Percentiles rank a stretch among this genome's conserved stretches.
These are phyloP conservation scores for Adelphocoris suturalis DNA, from an alignment of 2,888 invertebrate genomes.

Conservation along the genomic window DNA sequence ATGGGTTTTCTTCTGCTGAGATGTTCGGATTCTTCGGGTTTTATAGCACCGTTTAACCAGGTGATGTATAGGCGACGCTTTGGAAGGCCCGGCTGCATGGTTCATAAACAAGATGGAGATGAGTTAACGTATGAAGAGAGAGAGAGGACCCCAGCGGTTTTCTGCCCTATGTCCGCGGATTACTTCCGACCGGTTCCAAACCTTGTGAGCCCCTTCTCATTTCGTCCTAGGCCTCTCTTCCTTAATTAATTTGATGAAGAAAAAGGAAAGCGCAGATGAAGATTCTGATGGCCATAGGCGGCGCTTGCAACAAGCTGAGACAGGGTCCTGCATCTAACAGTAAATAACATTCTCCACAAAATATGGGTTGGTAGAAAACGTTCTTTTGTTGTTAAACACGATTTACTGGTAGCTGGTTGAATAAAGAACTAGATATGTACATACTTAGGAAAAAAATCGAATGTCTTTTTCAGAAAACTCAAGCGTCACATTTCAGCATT, in stretches of 20 bases:
- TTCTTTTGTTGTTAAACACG: no score
- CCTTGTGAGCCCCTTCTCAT: not conserved
- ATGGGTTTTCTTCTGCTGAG: slow-evolving; percentile 61
- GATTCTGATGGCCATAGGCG: not conserved
- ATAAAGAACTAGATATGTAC: no score
- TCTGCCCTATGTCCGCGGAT: slow-evolving; percentile 29
- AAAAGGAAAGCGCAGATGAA: not conserved
- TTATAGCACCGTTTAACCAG: slow-evolving; percentile 63
- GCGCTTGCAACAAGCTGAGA: not conserved
- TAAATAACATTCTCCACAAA: no score
- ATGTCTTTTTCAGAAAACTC: no score
- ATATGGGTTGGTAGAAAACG: no score
- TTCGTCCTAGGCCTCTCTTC: not conserved
- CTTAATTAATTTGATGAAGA: slow-evolving; percentile 43
- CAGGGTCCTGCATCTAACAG: no score
- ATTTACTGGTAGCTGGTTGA: no score
- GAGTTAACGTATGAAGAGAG: slow-evolving; percentile 34
- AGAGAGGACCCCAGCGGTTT: not conserved
- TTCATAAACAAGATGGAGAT: slow-evolving; percentile 59
- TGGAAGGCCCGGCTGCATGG: slow-evolving; percentile 41
- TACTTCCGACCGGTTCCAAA: slow-evolving; percentile 26
- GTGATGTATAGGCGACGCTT: slow-evolving; percentile 53
- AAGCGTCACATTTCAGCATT: no score
- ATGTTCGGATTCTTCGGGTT: slow-evolving; percentile 66
- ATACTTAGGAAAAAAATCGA: no score